Evolutionary conservation across 2,797 vertebrate species (phyloP).

Genomic region (Eidolon dupreanum): DNA sequence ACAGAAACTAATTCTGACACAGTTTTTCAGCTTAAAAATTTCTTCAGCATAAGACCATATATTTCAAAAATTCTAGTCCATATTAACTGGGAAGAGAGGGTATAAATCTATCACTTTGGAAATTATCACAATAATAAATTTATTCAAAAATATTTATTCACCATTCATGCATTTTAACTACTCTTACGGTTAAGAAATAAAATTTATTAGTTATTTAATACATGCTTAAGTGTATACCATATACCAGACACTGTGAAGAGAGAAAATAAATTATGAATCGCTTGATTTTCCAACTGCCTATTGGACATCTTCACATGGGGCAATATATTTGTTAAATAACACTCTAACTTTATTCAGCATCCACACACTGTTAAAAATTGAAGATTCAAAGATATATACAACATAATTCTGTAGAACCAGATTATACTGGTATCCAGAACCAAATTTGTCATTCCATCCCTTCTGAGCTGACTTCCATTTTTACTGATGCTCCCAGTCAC

Average conservation of each 20-base stretch:
- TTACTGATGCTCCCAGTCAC: neutral
- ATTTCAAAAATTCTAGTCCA: neutral
- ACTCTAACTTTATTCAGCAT: neutral
- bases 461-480: neutral
- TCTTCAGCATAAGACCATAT: neutral
- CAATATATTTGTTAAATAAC: neutral
- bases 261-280: neutral
- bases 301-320: neutral
- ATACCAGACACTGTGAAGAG: neutral
- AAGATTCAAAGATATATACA: neutral
- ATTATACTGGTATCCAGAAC: neutral
- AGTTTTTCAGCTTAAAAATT: neutral
- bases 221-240: neutral
- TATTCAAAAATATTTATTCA: constrained; percentile 2
- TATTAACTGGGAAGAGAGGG: neutral
- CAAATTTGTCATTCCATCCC: neutral
- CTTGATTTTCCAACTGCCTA: neutral
- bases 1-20: neutral
- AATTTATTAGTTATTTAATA: neutral
- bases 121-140: constrained; percentile 25
- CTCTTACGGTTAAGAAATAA: constrained; percentile 29
- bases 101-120: constrained; percentile 28
- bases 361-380: neutral
- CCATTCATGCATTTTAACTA: constrained; percentile 6
- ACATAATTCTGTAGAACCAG: neutral